Evolutionary conservation across 30 jellyfish, hydroid and myxozoan genomes (phyloP).

Genomic region (Cassiopea andromeda): DNA sequence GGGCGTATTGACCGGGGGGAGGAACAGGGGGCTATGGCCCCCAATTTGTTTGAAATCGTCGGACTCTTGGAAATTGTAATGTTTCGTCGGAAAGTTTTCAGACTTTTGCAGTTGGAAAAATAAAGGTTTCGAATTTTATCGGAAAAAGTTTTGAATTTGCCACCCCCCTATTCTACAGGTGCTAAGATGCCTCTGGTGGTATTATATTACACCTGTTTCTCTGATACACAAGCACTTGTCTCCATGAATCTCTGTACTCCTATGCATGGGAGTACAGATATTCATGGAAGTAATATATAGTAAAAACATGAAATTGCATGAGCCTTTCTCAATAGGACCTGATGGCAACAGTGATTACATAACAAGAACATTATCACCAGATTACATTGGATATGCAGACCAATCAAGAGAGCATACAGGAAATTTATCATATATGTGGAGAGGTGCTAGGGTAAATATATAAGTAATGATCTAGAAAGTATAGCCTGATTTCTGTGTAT

Average conservation of each 20-base stretch:
- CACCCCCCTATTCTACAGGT: background rate
- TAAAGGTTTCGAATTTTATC: too few relatives aligned
- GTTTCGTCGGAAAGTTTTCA: too few relatives aligned
- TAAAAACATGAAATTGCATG: background rate
- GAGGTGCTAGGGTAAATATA: constrained; percentile 78
- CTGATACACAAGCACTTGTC: too few relatives aligned
- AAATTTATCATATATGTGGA: constrained; percentile 77
- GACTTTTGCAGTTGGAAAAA: too few relatives aligned
- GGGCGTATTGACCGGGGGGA: too few relatives aligned
- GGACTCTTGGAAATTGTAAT: too few relatives aligned
- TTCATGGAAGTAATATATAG: background rate
- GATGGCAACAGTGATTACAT: constrained; percentile 82
- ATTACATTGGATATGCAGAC: constrained; percentile 61
- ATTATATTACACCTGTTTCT: too few relatives aligned
- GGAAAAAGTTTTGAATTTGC: background rate
- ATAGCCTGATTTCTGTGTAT: too few relatives aligned
- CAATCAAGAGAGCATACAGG: constrained; percentile 78
- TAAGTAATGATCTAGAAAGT: background rate
- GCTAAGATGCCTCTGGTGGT: background rate
- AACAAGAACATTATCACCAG: constrained; percentile 47
- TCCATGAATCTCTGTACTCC: too few relatives aligned
- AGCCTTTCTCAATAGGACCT: constrained; percentile 63
- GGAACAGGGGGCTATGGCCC: too few relatives aligned
- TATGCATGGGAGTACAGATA: too few relatives aligned
- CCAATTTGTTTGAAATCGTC: too few relatives aligned